Conservation (phyloP, 2,797 vertebrate species). For the Paguma larvata region DNA sequence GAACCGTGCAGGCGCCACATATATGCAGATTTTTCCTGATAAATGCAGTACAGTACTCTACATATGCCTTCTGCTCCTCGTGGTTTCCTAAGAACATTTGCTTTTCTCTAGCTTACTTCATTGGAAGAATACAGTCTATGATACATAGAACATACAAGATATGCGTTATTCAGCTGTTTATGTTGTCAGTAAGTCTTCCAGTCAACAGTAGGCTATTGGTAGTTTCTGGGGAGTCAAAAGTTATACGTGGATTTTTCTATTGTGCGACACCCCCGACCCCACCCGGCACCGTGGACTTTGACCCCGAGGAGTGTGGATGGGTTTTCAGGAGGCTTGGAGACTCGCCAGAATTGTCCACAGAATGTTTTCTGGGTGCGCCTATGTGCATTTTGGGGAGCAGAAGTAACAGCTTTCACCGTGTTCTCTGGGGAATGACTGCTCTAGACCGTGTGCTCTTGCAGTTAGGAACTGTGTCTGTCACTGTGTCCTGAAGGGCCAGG, state of each 20-base stretch:
- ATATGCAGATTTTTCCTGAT: not conserved
- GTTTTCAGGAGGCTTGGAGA: not conserved
- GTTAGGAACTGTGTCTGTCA: not conserved
- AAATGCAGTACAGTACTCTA: not conserved
- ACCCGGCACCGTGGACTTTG: not conserved
- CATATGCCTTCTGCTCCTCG: not conserved
- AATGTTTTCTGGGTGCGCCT: not conserved
- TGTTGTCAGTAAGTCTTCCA: not conserved
- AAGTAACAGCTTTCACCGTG: too few species aligned
- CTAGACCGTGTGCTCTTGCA: not conserved
- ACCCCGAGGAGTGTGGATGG: not conserved
- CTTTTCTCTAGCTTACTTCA: not conserved
- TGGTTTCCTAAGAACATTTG: not conserved
- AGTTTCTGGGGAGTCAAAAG: not conserved
- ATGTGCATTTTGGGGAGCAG: not conserved
- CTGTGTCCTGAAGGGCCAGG: not conserved
- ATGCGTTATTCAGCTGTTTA: not conserved
- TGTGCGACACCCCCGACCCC: not conserved
- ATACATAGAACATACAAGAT: not conserved
- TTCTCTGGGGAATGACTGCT: not conserved
- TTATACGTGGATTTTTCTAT: not conserved
- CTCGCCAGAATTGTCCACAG: not conserved
- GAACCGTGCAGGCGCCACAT: not conserved
- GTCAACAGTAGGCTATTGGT: not conserved
- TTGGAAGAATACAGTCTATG: not conserved